Conservation (phyloP, 1,140 invertebrate genomes). For the Rhynchophorus ferrugineus region DNA sequence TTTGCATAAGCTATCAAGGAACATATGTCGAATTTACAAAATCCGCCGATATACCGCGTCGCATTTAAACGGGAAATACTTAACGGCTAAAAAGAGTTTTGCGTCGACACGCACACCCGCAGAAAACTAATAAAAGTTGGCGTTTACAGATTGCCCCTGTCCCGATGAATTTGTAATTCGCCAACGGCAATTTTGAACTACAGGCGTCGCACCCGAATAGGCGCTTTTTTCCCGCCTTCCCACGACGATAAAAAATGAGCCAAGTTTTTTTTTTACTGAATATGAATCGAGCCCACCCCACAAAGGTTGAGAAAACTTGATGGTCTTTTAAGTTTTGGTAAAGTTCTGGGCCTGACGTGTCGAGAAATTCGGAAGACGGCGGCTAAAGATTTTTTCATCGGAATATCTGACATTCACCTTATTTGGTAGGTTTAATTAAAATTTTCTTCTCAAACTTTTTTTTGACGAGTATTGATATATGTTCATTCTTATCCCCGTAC, state of each 20-base stretch:
- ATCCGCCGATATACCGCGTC: no score
- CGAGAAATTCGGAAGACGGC: not conserved
- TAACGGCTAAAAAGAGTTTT: no score
- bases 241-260: not conserved
- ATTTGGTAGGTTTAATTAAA: no score
- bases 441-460: no score
- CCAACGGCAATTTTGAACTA: not conserved
- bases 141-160: not conserved
- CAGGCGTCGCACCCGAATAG: not conserved
- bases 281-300: not conserved
- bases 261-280: not conserved
- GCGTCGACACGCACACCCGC: no score
- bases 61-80: no score
- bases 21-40: no score
- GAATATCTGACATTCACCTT: no score
- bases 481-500: no score
- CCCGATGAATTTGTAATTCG: not conserved
- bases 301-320: not conserved
- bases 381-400: no score
- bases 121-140: not conserved
- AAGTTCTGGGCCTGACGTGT: not conserved
- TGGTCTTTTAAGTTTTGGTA: not conserved
- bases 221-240: not conserved
- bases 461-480: no score
- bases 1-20: no score